Base-by-base conservation (phyloP, 2,113 vertebrate species). In the Planiliza haematocheilus region DNA sequence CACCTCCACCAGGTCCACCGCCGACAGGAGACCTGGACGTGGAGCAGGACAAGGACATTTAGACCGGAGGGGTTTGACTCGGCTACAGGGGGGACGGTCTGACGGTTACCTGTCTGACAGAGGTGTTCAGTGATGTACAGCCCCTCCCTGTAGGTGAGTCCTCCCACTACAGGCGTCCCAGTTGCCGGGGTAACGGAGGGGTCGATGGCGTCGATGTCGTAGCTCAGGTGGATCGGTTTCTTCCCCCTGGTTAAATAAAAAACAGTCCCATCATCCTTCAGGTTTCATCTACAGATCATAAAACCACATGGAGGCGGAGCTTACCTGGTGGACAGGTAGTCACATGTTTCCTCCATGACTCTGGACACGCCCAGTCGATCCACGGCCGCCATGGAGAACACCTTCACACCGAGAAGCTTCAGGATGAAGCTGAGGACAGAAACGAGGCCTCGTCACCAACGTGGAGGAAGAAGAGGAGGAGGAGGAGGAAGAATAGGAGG, bases 151-250 rank as follows among this genome's bases (percentile, higher is more conserved):
- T 94, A 94, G 45, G 88, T 93, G 41, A 95, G 90, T 1, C 94
- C 94, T 21, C 94, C 94, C 0, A 65, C 68, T 12, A 88, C 93
- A 10, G 94, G 93, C 1, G 94, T 95, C 8, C 94, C 94, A 0
- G 94, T 95, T 2, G 94, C 94, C 4, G 93, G 93, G 55, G 94
- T 84, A 52, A 95, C 48, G 0, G 85, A 77, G 0, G 94, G 94
- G 56, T 95, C 94, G 4, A 95, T 81, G n/a, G 93, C 93, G 1
- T 95, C 93, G 0, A 95, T 88, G 77, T 95, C 94, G 2, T 89
- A 95, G 86, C 94, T 95, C 59, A 95, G 86, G 71, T 95, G 94
- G 45, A 95, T 92, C 0, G 93, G 93, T 50, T 90, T 94, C 72
- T 92, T 92, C 62, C 36, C 88, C 20, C 94, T 30, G 24, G 24